Conservation (phyloP, 2,113 vertebrate species). For the Odocoileus hemionus region DNA sequence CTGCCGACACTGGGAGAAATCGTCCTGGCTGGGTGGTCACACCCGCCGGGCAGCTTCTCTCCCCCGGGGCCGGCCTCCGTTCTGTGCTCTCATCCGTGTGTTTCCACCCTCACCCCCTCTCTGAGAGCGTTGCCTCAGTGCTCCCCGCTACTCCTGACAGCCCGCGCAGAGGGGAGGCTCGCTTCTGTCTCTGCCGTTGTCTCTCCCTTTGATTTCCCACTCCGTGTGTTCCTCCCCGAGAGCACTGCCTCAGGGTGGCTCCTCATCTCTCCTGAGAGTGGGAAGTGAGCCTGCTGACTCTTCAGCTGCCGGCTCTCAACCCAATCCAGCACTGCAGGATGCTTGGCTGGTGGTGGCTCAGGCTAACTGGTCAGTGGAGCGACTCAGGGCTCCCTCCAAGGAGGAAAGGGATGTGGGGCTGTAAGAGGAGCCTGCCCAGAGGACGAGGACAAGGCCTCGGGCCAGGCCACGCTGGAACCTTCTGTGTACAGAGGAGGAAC, state of each 20-base stretch:
- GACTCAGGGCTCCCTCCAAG: neutral
- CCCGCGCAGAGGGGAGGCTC: neutral
- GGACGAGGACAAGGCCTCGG: neutral
- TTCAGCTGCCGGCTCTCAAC: neutral
- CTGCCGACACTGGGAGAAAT: neutral
- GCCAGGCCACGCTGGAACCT: neutral
- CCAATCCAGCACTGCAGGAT: neutral
- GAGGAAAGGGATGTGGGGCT: neutral
- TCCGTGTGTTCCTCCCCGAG: neutral
- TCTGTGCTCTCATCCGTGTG: accelerated
- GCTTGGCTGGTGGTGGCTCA: slow-evolving; percentile 10
- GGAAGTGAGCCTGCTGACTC: neutral
- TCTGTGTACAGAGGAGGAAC: neutral
- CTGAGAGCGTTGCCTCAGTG: neutral
- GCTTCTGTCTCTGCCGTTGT: neutral
- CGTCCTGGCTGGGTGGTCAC: neutral
- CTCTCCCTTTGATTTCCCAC: neutral
- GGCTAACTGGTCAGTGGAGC: slow-evolving; percentile 32
- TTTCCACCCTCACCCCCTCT: neutral
- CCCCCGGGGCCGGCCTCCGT: accelerated
- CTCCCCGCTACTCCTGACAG: neutral
- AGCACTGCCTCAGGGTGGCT: neutral
- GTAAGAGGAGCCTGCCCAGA: neutral
- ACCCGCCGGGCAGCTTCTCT: neutral
- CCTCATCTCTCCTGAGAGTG: neutral